phyloP scores from a whole-genome alignment of 2,113 vertebrate species.

The Pogona vitticeps region DNA sequence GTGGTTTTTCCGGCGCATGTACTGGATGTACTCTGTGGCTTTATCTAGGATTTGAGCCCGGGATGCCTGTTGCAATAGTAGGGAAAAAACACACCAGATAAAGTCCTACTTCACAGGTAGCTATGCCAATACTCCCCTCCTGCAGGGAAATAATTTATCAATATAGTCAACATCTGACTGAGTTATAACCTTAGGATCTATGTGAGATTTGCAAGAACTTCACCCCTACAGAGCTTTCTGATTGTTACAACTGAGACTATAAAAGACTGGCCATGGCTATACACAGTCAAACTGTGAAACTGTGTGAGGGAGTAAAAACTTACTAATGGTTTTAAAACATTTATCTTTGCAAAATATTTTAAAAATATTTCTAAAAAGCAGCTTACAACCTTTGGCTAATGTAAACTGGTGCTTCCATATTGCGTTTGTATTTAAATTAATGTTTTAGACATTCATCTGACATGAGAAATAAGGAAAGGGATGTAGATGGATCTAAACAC shows the following conservation, averaged over 20 bases:
- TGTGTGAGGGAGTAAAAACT: background rate
- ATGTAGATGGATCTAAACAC: background rate
- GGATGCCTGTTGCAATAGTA: conserved; percentile 89
- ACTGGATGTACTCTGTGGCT: conserved; percentile 98
- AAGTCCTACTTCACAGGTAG: conserved; percentile 66
- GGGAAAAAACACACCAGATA: conserved; percentile 75
- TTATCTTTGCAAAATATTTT: background rate
- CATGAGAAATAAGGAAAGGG: background rate
- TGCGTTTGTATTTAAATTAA: background rate
- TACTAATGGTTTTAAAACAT: background rate
- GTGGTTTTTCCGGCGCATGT: conserved; percentile 98
- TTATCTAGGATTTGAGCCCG: conserved; percentile 98
- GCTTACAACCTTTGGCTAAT: background rate
- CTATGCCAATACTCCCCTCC: background rate
- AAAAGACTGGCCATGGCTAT: background rate
- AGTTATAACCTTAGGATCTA: background rate
- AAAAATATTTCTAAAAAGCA: background rate
- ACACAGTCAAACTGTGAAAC: background rate
- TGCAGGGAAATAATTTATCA: background rate
- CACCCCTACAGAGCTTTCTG: too few species aligned
- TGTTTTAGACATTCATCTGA: background rate
- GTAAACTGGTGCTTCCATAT: background rate
- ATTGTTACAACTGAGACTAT: too few species aligned
- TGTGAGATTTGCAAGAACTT: background rate
- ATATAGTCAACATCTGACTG: background rate